These are phyloP conservation scores for Hepsetus odoe DNA, from an alignment of 2,113 vertebrate species.

Conservation along the genomic window DNA sequence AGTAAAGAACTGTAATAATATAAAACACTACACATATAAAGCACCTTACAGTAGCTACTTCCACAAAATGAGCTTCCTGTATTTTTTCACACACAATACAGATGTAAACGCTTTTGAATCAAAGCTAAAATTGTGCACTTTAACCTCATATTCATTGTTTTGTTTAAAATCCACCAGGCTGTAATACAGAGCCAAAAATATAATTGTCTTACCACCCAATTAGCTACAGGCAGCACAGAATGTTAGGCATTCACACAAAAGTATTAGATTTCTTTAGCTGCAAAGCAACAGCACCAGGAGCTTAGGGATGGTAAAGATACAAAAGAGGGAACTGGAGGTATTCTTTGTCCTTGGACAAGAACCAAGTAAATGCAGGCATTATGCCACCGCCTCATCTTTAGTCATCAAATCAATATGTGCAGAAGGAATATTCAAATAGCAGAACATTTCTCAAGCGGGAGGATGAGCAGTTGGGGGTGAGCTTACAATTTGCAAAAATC, in stretches of 20 bases:
- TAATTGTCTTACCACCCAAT: background rate
- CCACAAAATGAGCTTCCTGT: background rate
- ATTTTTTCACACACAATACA: background rate
- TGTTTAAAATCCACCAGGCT: background rate
- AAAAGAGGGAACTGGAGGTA: constrained; percentile 39
- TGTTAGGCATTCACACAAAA: background rate
- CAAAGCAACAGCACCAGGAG: constrained; percentile 20
- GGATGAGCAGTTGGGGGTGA: constrained; percentile 43
- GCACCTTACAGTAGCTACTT: too few species aligned
- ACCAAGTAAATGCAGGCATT: constrained; percentile 50
- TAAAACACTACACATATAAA: too few species aligned
- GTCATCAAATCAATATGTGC: constrained; percentile 63
- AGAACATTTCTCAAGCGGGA: constrained; percentile 49
- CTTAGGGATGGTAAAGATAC: constrained; percentile 28
- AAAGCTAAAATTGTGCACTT: background rate
- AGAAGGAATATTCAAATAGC: constrained; percentile 49
- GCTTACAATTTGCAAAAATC: constrained; percentile 50
- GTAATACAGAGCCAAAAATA: background rate
- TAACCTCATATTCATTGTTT: background rate
- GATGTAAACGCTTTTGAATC: background rate
- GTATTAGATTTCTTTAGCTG: constrained; percentile 1
- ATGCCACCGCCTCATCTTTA: constrained; percentile 59
- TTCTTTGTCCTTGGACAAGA: constrained; percentile 60
- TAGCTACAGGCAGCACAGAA: background rate
- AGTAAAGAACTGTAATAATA: too few species aligned